Conservation (phyloP, 2,113 vertebrate genomes). For the Pristiophorus japonicus region DNA sequence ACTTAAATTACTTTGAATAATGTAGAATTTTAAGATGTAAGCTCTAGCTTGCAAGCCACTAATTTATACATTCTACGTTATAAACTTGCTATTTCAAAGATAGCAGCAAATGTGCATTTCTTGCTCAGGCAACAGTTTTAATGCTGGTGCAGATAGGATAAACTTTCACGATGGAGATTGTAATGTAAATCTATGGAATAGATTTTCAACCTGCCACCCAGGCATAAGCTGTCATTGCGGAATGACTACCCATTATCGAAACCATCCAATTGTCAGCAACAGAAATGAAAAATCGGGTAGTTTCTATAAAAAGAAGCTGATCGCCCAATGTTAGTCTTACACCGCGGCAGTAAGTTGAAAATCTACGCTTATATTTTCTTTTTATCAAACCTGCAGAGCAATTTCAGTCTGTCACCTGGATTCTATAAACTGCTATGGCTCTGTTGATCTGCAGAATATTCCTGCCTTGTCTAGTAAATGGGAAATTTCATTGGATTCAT, state of each 20-base stretch:
- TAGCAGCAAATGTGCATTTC: not conserved
- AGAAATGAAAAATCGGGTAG: not conserved
- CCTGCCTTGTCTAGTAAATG: not conserved
- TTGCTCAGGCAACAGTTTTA: not conserved
- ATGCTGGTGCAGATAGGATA: not conserved
- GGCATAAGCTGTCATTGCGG: not conserved
- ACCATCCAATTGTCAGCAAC: not conserved
- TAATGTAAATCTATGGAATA: not conserved
- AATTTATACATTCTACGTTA: not conserved
- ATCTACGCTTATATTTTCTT: not conserved
- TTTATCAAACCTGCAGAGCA: not conserved
- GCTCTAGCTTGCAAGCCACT: not conserved
- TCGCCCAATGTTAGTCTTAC: not conserved
- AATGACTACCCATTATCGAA: not conserved
- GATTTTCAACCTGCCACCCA: not conserved
- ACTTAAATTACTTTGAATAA: not conserved
- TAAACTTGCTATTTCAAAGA: not conserved
- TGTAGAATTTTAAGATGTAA: not conserved
- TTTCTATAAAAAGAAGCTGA: not conserved
- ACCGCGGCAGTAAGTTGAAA: not conserved
- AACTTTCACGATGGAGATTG: not conserved
- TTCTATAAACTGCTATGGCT: slow-evolving; percentile 11
- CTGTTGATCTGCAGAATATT: not conserved
- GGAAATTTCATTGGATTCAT: slow-evolving; percentile 1
- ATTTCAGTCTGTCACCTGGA: not conserved